Evolutionary conservation across 2,797 vertebrate genomes (phyloP), one percentile per base, ranked within the genome.

Genomic region (Sebastes wilsoni): DNA sequence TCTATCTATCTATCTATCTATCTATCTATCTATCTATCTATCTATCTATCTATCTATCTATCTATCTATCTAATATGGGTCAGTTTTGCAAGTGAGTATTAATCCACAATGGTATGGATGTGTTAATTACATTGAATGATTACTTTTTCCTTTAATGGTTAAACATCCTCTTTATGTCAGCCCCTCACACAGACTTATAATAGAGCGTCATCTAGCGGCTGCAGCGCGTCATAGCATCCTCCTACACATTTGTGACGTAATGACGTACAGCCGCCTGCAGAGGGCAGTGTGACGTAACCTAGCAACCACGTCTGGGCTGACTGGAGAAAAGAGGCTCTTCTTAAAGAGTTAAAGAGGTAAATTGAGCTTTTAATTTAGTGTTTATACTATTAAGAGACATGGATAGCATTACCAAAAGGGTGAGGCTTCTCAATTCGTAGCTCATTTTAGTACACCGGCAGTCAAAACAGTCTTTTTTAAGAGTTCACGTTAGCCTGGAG

Each of bases 251-350:
- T 27, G 5, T 0, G 0, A 0, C 66, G 87, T 28, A 83, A 3
- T 80, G 54, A 72, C 38, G 3, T 0, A 0, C 14, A 1, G 1
- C 4, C 4, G 22, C 82, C 88, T 49, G 79, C 42, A 88, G 92
- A 11, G 72, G 84, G 71, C 76, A 42, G 75, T 82, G 84, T 28
- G 13, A 61, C 32, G 75, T 23, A 52, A 58, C 28, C 18, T 4
- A 25, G 8, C 3, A 5, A 3, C 5, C 1, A 1, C 1, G 2
- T 20, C 2, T 25, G 12, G 20, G 1, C 5, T 10, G n/a, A 9
- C 7, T 11, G 56, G 14, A 46, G 36, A 2, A 27, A 10, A 46
- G 3, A 66, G 54, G 11, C 59, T 6, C 14, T 20, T 56, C 2
- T 3, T 1, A 38, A 8, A 8, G 11, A 38, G 22, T 11, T 18